Conservation (phyloP, 2,888 invertebrate species). For the Trichogramma dendrolimi region DNA sequence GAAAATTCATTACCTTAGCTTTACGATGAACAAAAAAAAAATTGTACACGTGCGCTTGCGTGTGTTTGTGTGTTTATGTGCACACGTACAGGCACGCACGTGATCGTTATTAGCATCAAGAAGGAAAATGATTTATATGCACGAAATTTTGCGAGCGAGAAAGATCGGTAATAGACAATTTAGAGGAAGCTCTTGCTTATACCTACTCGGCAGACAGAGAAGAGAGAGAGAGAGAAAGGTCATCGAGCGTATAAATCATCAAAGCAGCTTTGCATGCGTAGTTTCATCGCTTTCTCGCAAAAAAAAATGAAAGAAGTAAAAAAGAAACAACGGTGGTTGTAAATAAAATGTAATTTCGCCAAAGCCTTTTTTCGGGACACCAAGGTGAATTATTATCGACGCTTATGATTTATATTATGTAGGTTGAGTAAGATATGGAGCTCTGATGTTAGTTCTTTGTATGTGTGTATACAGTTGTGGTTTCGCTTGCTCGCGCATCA, state of each 20-base stretch:
- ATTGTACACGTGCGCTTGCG: too few relatives aligned
- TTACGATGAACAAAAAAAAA: too few relatives aligned
- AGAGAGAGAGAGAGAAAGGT: not conserved
- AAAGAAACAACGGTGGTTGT: conserved; percentile 6
- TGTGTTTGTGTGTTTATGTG: too few relatives aligned
- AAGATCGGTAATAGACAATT: conserved; percentile 14
- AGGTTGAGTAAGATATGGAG: too few relatives aligned
- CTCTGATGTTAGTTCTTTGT: too few relatives aligned
- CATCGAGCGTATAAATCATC: conserved; percentile 22
- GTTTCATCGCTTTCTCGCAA: conserved; percentile 16
- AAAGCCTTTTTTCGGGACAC: too few relatives aligned
- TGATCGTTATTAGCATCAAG: too few relatives aligned
- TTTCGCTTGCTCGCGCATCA: too few relatives aligned
- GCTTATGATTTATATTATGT: too few relatives aligned
- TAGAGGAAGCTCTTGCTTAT: not conserved
- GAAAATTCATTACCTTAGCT: conserved; percentile 14
- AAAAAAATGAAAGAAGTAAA: not conserved
- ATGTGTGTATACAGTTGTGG: too few relatives aligned
- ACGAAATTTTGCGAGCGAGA: conserved; percentile 2
- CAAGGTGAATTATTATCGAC: too few relatives aligned
- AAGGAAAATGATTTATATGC: not conserved
- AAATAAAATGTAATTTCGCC: conserved; percentile 26
- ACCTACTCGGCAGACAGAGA: not conserved
- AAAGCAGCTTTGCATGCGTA: conserved; percentile 17
- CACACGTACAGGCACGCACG: too few relatives aligned